Evolutionary conservation across 2,888 invertebrate genomes (phyloP).

Genomic region (Agrotis ipsilon): DNA sequence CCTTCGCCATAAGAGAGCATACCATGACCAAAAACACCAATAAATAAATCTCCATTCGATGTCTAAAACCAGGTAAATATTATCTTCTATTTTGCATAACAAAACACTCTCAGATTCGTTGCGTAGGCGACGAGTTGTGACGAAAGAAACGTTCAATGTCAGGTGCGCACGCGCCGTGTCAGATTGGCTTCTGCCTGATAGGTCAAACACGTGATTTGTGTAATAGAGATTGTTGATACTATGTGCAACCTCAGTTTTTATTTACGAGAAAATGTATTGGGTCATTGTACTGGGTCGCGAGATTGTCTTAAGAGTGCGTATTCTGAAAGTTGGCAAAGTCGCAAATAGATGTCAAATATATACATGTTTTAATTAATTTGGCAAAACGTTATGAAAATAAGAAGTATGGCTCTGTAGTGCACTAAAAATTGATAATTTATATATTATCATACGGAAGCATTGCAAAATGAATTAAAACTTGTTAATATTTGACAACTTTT

Average conservation of each 20-base stretch:
- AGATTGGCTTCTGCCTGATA: conserved; percentile 11
- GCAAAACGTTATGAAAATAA: too few species aligned
- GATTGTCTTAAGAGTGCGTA: too few species aligned
- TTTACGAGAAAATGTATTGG: not conserved
- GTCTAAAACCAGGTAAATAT: not conserved
- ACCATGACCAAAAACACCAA: not conserved
- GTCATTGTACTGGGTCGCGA: too few species aligned
- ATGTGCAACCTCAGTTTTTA: too few species aligned
- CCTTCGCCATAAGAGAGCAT: not conserved
- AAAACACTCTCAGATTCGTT: conserved; percentile 24
- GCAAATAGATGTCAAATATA: too few species aligned
- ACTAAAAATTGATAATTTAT: too few species aligned
- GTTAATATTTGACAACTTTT: too few species aligned
- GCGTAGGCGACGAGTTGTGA: conserved; percentile 29
- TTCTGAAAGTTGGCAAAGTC: too few species aligned
- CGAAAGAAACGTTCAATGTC: conserved; percentile 55
- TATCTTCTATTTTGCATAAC: conserved; percentile 30
- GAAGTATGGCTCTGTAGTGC: too few species aligned
- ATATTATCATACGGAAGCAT: too few species aligned
- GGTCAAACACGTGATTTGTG: conserved; percentile 23
- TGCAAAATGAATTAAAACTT: too few species aligned
- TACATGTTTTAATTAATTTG: too few species aligned
- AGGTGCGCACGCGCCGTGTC: conserved; percentile 22
- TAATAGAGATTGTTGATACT: not conserved
- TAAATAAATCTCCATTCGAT: not conserved